Conservation (phyloP, 2,797 vertebrate genomes). For the Paedocypris micromegethes region DNA sequence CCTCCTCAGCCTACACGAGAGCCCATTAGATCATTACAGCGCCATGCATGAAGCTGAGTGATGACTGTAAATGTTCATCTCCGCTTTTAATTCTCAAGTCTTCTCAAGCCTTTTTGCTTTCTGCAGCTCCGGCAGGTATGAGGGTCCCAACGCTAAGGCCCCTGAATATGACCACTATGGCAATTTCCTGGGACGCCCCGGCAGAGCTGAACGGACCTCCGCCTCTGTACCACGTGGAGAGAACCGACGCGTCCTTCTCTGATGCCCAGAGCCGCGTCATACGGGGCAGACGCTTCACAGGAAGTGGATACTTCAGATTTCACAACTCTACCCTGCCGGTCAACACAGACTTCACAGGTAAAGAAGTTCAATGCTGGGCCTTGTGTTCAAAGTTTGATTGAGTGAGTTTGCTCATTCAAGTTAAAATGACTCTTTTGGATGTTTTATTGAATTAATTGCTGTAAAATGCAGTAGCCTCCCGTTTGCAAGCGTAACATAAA, state of each 20-base stretch:
- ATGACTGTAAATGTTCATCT: slow-evolving; percentile 45
- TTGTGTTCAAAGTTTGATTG: not conserved
- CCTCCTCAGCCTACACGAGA: slow-evolving; percentile 51
- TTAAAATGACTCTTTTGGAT: too few relatives aligned
- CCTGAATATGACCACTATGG: slow-evolving; percentile 72
- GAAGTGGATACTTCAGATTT: slow-evolving; percentile 79
- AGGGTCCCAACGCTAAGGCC: slow-evolving; percentile 63
- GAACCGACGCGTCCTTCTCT: slow-evolving; percentile 76
- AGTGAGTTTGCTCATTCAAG: not conserved
- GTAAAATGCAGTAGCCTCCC: too few relatives aligned
- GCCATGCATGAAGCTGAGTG: slow-evolving; percentile 34
- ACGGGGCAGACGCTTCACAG: slow-evolving; percentile 78
- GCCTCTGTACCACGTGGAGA: slow-evolving; percentile 83
- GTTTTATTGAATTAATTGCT: too few relatives aligned
- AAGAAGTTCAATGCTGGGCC: not conserved
- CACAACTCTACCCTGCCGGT: slow-evolving; percentile 71
- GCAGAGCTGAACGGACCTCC: slow-evolving; percentile 76
- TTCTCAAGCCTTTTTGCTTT: slow-evolving; percentile 18
- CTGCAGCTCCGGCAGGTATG: slow-evolving; percentile 75
- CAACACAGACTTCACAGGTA: slow-evolving; percentile 86
- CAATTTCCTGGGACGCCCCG: slow-evolving; percentile 76
- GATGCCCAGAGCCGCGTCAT: slow-evolving; percentile 60
- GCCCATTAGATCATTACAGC: slow-evolving; percentile 61
- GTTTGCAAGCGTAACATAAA: too few relatives aligned
- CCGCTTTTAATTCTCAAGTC: slow-evolving; percentile 24